Base-by-base conservation (phyloP, 2,888 invertebrate genomes). In the Drosophila atripex region DNA sequence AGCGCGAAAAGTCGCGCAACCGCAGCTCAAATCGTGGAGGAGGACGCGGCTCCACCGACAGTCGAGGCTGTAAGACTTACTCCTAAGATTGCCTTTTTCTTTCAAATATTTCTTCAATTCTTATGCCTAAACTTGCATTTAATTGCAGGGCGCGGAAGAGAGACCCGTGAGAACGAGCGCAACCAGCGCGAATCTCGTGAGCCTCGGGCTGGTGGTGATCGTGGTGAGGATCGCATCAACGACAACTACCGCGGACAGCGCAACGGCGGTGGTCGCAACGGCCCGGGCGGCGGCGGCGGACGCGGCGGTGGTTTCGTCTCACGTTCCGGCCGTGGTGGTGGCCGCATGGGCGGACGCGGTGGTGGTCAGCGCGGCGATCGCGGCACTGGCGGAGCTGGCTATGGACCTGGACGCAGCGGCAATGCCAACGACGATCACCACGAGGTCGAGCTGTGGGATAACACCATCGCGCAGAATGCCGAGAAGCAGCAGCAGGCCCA, bases 101-200 rank as follows among this genome's bases (percentile, higher is more conserved):
- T 9, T 28, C 0, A 28, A 28, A 28, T 28, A 9, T 8, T 28
- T 28, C 2, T 28, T 9, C 8, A 9, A 8, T 2, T n/a, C n/a
- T n/a, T n/a, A n/a, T n/a, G n/a, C n/a, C n/a, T n/a, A n/a, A n/a
- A n/a, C n/a, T 32, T 43, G 11, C 12, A 2, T 11, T 43, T 2
- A 9, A 12, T 41, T 41, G 9, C 51, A 91, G 91, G 94, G 93
- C 93, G 93, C 53, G 93, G 93, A 60, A 93, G 94, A 89, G 94
- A 94, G 90, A 93, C 93, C 72, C 94, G 94, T 84, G 94, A 94
- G 87, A 94, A 94, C 79, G 94, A 94, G 76, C 93, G 93, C 79
- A 93, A 93, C 78, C 75, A 79, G 46, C 86, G 89, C 49, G 90
- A 90, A 74, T 88, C 90, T 61, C 90, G 89, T 14, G 80, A 77